Evolutionary conservation across 2,797 vertebrate genomes (phyloP), one percentile per base, ranked within the genome.

Genomic region (Psittacula derbiana): DNA sequence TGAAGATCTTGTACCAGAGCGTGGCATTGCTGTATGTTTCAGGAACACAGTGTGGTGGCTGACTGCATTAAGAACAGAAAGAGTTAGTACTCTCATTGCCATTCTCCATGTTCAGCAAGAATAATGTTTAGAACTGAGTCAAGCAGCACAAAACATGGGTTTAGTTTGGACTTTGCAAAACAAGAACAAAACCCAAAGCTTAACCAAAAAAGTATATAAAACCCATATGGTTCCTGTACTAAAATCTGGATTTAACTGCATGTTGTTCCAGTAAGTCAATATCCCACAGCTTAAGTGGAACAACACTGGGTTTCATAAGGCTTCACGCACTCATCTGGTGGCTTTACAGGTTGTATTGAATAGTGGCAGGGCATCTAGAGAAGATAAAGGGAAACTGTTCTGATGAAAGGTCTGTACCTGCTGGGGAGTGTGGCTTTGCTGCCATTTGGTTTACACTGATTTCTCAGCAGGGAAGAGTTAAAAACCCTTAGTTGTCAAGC

Each of bases 1-100:
- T 99, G 95, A 99, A 99, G 96, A 99, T 98, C 97, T 99, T 99
- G 98, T 99, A 99, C 99, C 99, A 99, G 53, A 99, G 98, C 0
- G 99, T 99, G 81, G 99, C 99, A 0, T 99, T 99, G 97, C 98
- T 99, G 97, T 99, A 99, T 0, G 99, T 99, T 95, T 99, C 99
- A 8, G 99, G 99, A 79, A 99, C 93, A 67, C 99, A 99, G 95
- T 99, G 99, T 0, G 99, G 99, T 3, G 99, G 99, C 97, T 99
- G 99, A 94, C 99, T 99, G 97, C 58, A 96, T 78, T 66, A 30
- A 95, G 85, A 79, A 11, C 15, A 94, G 31, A 87, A 69, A 91
- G 21, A 69, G 93, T 91, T 80, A 96, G 76, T 70, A 67, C 44
- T 20, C n/a, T 17, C 28, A 40, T 4, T 43, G 57, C 52, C 10